Conservation (phyloP, 2,113 vertebrate genomes). For the Anthoscopus minutus region DNA sequence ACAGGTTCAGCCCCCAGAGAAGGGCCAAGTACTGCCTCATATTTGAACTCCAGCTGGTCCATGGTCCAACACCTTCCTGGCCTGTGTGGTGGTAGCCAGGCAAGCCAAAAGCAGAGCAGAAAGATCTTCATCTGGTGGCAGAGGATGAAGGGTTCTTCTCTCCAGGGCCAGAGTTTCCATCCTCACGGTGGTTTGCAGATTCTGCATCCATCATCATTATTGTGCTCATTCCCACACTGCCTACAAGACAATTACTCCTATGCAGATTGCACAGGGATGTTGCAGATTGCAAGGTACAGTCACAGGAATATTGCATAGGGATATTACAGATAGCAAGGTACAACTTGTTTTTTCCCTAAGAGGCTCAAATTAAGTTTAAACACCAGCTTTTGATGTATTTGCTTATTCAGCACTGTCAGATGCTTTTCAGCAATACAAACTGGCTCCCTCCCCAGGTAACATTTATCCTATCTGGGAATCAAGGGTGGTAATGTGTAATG, state of each 20-base stretch:
- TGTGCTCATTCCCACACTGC: background rate
- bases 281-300: background rate
- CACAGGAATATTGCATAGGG: background rate
- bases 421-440: slow-evolving; percentile 4
- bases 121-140: rapidly evolving
- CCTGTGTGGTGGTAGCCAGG: background rate
- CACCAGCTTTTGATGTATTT: background rate
- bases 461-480: slow-evolving; percentile 5
- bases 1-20: rapidly evolving
- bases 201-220: background rate
- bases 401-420: slow-evolving; percentile 6
- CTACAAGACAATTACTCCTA: background rate
- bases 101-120: background rate
- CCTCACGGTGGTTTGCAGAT: background rate
- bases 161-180: background rate
- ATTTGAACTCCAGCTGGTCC: rapidly evolving
- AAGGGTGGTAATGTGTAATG: background rate
- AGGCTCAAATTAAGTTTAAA: slow-evolving; percentile 25
- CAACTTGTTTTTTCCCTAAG: background rate
- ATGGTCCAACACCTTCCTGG: background rate
- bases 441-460: background rate
- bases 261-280: background rate
- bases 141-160: background rate
- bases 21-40: background rate
- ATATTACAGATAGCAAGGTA: background rate